A percentile compares a stretch with the other conserved stretches of the same genome.
Evolutionary conservation across 2,113 vertebrate species (phyloP).

Genomic region (Phrynosoma platyrhinos): DNA sequence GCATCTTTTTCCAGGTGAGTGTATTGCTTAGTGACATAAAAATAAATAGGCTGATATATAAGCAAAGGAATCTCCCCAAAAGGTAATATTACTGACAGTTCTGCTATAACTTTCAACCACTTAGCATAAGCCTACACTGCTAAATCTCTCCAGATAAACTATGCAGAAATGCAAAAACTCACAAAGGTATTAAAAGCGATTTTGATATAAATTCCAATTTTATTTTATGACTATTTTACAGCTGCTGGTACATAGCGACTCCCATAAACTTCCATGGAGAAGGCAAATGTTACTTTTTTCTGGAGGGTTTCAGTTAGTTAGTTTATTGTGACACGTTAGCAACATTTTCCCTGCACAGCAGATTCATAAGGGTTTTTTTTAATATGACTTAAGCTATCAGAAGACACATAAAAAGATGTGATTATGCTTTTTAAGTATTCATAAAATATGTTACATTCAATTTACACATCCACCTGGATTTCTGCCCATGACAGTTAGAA

Average conservation of each 20-base stretch:
- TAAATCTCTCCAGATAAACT: slow-evolving; percentile 74
- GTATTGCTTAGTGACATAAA: slow-evolving; percentile 61
- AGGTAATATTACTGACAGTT: slow-evolving; percentile 55
- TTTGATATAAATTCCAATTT: slow-evolving; percentile 77
- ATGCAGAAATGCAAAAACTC: slow-evolving; percentile 68
- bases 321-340: slow-evolving; percentile 73
- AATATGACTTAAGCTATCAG: slow-evolving; percentile 66
- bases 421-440: slow-evolving; percentile 73
- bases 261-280: slow-evolving; percentile 63
- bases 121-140: slow-evolving; percentile 67
- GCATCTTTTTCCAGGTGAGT: slow-evolving; percentile 37
- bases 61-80: slow-evolving; percentile 44
- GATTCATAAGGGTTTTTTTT: slow-evolving; percentile 66
- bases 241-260: slow-evolving; percentile 62
- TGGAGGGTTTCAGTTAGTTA: slow-evolving; percentile 67
- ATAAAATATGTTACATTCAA: slow-evolving; percentile 69
- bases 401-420: slow-evolving; percentile 71
- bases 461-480: slow-evolving; percentile 66
- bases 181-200: slow-evolving; percentile 70
- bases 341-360: slow-evolving; percentile 56
- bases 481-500: slow-evolving; percentile 60
- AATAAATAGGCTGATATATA: slow-evolving; percentile 72
- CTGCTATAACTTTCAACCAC: slow-evolving; percentile 62
- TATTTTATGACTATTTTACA: slow-evolving; percentile 76
- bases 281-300: slow-evolving; percentile 65